Evolutionary conservation across 2,797 vertebrate genomes (phyloP).

Genomic region (Garrulus glandarius): DNA sequence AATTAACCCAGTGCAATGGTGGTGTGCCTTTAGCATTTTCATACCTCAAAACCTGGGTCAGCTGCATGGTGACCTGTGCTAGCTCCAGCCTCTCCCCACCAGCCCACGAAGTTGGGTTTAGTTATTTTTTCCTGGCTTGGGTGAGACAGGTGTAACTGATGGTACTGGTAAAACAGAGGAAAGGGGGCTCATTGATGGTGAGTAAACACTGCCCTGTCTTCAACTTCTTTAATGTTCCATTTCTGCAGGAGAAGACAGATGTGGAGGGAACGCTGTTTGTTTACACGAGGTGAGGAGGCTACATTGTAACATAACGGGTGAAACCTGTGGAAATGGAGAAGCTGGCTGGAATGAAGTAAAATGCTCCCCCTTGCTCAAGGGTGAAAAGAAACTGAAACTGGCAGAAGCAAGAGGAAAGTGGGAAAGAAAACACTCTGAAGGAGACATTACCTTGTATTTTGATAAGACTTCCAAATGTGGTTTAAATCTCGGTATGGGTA

Average conservation of each 20-base stretch:
- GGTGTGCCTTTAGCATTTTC: neutral
- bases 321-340: neutral
- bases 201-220: neutral
- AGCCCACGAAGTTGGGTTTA: neutral
- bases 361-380: neutral
- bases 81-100: neutral
- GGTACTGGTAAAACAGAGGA: neutral
- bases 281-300: conserved; percentile 86
- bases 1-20: neutral
- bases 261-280: conserved; percentile 96
- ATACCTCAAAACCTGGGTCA: neutral
- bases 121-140: neutral
- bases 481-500: neutral
- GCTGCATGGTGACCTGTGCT: neutral
- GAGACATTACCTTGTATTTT: neutral
- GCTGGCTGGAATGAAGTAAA: neutral
- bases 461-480: neutral
- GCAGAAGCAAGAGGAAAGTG: neutral
- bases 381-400: neutral
- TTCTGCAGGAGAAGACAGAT: conserved; percentile 92
- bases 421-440: neutral
- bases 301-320: rapidly evolving
- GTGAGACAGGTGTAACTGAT: neutral
- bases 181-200: neutral
- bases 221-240: conserved; percentile 1